Conservation (phyloP, 2,797 vertebrate genomes). For the Macroramphosus scolopax region DNA sequence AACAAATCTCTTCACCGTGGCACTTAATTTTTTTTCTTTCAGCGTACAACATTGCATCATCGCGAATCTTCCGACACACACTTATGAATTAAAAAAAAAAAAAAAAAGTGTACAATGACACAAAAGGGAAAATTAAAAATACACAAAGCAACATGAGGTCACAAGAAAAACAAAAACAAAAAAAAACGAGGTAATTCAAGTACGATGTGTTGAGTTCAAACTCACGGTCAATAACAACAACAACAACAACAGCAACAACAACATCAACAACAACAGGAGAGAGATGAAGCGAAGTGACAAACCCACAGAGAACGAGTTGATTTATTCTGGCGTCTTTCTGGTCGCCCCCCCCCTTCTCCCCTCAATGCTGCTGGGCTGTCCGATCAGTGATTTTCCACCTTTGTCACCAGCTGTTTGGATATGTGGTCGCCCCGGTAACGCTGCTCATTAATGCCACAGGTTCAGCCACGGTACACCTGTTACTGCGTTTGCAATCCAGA, state of each 20-base stretch:
- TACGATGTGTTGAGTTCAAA: constrained; percentile 91
- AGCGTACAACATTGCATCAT: constrained; percentile 57
- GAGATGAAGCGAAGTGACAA: constrained; percentile 69
- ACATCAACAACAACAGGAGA: no score
- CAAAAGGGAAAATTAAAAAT: constrained; percentile 65
- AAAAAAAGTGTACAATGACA: constrained; percentile 51
- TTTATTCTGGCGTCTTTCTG: constrained; percentile 67
- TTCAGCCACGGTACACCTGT: no score
- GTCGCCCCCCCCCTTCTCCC: constrained; percentile 56
- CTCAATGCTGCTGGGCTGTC: constrained; percentile 61
- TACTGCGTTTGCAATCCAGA: constrained; percentile 12
- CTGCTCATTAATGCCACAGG: no score
- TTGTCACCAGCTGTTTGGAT: constrained; percentile 52
- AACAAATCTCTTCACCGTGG: constrained; percentile 71
- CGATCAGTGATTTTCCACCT: constrained; percentile 50
- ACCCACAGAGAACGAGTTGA: constrained; percentile 68
- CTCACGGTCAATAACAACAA: constrained; percentile 68
- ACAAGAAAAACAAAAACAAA: constrained; percentile 55
- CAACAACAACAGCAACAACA: no score
- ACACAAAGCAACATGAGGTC: constrained; percentile 94
- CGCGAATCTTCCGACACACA: constrained; percentile 48
- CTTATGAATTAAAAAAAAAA: no score
- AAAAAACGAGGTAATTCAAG: constrained; percentile 98
- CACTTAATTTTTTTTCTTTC: constrained; percentile 67
- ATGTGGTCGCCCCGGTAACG: constrained; percentile 50